Evolutionary conservation across 2,797 vertebrate genomes (phyloP), one percentile per base, ranked within the genome.

Genomic region (Coilia nasus): DNA sequence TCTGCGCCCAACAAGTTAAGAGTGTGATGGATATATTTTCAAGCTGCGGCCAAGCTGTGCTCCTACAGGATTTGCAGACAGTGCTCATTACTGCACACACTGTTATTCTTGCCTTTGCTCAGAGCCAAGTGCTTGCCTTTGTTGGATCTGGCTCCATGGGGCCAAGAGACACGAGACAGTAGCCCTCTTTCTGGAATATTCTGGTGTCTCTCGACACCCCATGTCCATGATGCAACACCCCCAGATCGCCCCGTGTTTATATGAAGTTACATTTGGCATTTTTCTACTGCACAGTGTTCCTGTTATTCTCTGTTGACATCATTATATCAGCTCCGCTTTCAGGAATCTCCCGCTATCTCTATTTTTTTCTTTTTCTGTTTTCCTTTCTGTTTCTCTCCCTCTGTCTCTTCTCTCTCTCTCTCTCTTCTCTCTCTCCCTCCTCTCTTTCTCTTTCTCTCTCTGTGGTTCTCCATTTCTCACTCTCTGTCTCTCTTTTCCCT

Each of bases 221-320:
- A 19, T 41, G 71, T 78, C 71, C 31, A 44, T 78, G 71, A 21
- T 78, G 71, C 31, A 44, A 44, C 71, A 10, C 14, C 15, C 71
- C 31, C 35, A 78, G 71, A 44, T 78, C 35, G 7, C 19, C 71
- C 71, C 71, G 9, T 78, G 71, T 44, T 78, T 44, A 78, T 35
- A 5, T 44, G 71, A 21, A 78, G 71, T 78, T 78, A 41, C 31
- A 35, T 35, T 35, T 75, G 67, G 28, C 31, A 1, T 35, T 19
- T 75, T 35, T 59, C 31, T 41, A 2, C 31, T 19, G 71, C 31
- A 44, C 31, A 44, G 71, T 44, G 35, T 78, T 41, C 35, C 41
- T 78, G 71, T 78, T 78, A 78, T 78, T 78, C 71, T 78, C 71
- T 44, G 71, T 78, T 78, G 71, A 78, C 71, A 78, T 75, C 67